These are phyloP conservation scores for Apolygus lucorum DNA, from an alignment of 1,140 invertebrate genomes.

Conservation along the genomic window DNA sequence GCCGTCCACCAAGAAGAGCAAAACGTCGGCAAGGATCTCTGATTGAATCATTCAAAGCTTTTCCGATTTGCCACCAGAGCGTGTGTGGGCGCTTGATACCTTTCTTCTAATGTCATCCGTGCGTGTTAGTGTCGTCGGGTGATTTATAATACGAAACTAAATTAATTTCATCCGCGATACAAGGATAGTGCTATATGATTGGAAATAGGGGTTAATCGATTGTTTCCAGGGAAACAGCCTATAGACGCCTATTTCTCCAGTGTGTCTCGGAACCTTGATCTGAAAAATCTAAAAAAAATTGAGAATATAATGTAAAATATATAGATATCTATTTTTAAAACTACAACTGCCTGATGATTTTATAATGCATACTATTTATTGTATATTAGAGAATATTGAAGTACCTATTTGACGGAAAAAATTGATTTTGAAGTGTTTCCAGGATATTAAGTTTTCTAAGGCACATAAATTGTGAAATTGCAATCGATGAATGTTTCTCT, in stretches of 20 bases:
- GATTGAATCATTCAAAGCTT: no score
- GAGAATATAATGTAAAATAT: background rate
- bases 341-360: slow-evolving; percentile 7
- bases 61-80: background rate
- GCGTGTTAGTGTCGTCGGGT: background rate
- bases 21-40: slow-evolving; percentile 19
- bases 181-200: background rate
- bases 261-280: background rate
- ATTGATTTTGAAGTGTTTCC: background rate
- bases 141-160: background rate
- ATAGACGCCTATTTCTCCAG: slow-evolving; percentile 21
- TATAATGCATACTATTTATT: background rate
- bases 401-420: background rate
- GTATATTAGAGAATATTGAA: slow-evolving; percentile 4
- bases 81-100: no score
- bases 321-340: background rate
- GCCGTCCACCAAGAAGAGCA: slow-evolving; percentile 28
- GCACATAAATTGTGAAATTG: background rate
- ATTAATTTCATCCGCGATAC: background rate
- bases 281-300: no score
- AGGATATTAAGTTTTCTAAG: background rate
- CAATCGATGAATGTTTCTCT: background rate
- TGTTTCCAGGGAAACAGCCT: slow-evolving; percentile 21
- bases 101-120: background rate
- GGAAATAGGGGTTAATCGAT: slow-evolving; percentile 24